Evolutionary conservation across 2,888 invertebrate genomes (phyloP).

Genomic region (Metellina segmentata): DNA sequence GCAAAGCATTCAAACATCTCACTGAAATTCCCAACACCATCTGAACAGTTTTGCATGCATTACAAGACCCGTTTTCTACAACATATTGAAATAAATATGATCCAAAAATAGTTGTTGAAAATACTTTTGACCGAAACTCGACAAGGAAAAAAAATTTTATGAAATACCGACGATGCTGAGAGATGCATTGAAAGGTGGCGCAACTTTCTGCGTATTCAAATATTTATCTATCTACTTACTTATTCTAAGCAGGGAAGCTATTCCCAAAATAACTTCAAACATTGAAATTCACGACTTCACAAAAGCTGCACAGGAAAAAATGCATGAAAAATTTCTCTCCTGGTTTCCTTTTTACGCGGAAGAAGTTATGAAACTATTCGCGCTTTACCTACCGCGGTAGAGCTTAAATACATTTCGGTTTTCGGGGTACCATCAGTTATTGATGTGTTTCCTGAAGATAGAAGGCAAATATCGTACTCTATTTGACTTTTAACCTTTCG

Average conservation of each 20-base stretch:
- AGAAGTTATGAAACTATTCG: conserved; percentile 14
- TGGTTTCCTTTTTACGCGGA: conserved; percentile 8
- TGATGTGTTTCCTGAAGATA: too few relatives aligned
- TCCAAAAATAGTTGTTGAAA: background rate
- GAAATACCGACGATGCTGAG: background rate
- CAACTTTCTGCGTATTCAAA: conserved; percentile 34
- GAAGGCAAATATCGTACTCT: too few relatives aligned
- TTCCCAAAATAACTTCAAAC: conserved; percentile 51
- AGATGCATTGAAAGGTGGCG: background rate
- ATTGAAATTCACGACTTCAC: conserved; percentile 34
- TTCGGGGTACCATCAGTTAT: background rate
- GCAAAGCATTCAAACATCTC: too few relatives aligned
- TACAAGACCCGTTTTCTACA: too few relatives aligned
- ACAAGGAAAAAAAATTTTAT: background rate
- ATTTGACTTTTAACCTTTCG: too few relatives aligned
- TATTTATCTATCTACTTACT: conserved; percentile 50
- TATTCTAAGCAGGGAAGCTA: conserved; percentile 41
- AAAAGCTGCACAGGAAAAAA: conserved; percentile 24
- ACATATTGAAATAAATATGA: too few relatives aligned
- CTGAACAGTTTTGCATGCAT: too few relatives aligned
- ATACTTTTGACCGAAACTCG: background rate
- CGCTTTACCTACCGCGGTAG: background rate
- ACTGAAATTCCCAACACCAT: too few relatives aligned
- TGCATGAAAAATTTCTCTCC: conserved; percentile 25
- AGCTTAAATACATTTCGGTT: background rate